Conservation (phyloP, 1,140 invertebrate species). For the Thalassaphorura encarpata region DNA sequence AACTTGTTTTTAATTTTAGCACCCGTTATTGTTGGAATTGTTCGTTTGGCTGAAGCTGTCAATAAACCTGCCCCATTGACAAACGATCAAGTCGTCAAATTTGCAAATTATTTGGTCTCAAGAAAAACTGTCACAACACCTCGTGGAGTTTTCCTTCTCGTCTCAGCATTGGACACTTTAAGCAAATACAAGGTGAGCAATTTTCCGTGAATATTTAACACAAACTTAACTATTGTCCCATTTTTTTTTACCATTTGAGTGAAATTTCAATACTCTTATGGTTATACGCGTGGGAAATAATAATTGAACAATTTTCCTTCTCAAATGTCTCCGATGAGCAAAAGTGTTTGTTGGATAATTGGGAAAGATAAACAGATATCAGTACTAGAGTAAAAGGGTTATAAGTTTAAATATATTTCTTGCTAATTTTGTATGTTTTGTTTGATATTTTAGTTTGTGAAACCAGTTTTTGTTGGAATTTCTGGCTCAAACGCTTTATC, state of each 20-base stretch:
- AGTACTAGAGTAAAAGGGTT: too few relatives aligned
- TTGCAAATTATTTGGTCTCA: conserved; percentile 84
- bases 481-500: conserved; percentile 60
- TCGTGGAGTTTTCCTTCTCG: conserved; percentile 65
- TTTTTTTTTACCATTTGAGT: conserved; percentile 12
- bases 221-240: conserved; percentile 2
- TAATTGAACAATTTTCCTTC: too few relatives aligned
- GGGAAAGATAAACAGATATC: too few relatives aligned
- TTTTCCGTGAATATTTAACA: too few relatives aligned
- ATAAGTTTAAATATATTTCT: too few relatives aligned
- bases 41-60: conserved; percentile 55
- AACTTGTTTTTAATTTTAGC: conserved; percentile 39
- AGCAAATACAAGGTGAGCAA: conserved; percentile 51
- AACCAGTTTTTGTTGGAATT: conserved; percentile 67
- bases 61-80: conserved; percentile 61
- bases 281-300: conserved; percentile 19
- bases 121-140: conserved; percentile 75
- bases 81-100: conserved; percentile 73
- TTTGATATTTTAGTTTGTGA: conserved; percentile 42
- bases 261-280: conserved; percentile 2
- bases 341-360: too few relatives aligned
- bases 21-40: conserved; percentile 59
- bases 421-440: too few relatives aligned
- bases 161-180: conserved; percentile 64
- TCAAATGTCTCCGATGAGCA: too few relatives aligned